Evolutionary conservation across 2,888 invertebrate genomes (phyloP).

Genomic region (Orthosia incerta): DNA sequence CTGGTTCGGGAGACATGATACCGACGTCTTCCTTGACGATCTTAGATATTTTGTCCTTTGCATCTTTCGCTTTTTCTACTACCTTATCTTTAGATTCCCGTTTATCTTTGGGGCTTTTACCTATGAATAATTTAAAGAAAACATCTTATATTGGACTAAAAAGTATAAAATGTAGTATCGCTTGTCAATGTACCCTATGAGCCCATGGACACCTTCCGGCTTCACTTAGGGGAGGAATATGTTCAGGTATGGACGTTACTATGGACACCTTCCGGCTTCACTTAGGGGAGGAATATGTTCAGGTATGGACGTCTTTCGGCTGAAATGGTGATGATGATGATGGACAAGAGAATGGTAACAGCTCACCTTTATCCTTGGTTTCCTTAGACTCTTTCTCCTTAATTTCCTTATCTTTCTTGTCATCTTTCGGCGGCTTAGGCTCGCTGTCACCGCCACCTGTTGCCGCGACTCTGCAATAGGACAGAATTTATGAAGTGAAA

Average conservation of each 20-base stretch:
- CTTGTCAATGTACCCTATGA: too few species aligned
- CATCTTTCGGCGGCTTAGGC: constrained; percentile 13
- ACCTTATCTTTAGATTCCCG: constrained; percentile 19
- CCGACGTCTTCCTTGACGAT: constrained; percentile 46
- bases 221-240: too few species aligned
- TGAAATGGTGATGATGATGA: too few species aligned
- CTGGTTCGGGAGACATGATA: constrained; percentile 60
- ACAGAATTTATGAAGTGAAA: too few species aligned
- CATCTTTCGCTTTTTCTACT: constrained; percentile 12
- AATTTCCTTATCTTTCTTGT: constrained; percentile 58
- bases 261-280: too few species aligned
- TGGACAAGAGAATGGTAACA: too few species aligned
- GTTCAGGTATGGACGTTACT: too few species aligned
- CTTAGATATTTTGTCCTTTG: not conserved
- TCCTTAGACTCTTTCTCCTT: constrained; percentile 20
- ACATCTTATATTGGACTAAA: too few species aligned
- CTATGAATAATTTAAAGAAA: not conserved
- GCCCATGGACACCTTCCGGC: too few species aligned
- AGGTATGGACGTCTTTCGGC: too few species aligned
- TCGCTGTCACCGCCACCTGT: constrained; percentile 3
- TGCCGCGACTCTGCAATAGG: not conserved
- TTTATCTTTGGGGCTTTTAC: constrained; percentile 15
- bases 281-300: too few species aligned
- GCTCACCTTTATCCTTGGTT: not conserved
- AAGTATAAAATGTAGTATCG: too few species aligned